These are phyloP conservation scores for Siniperca chuatsi DNA, from an alignment of 2,113 vertebrate species.

Conservation along the genomic window DNA sequence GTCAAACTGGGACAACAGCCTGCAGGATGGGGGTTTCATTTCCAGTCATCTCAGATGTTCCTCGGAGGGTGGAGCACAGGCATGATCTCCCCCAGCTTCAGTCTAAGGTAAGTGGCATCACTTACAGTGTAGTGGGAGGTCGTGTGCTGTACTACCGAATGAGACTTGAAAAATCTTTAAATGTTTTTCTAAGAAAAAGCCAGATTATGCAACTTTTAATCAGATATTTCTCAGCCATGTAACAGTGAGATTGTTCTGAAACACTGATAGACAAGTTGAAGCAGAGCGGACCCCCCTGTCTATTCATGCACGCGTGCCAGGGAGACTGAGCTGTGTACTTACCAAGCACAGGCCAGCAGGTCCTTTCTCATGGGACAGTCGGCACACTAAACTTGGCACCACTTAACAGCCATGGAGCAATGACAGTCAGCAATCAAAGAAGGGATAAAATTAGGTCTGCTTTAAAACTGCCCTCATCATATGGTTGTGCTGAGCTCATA, in stretches of 20 bases:
- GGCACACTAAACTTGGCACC: constrained; percentile 64
- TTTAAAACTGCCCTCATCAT: constrained; percentile 77
- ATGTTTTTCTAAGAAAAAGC: not conserved
- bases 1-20: constrained; percentile 60
- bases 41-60: constrained; percentile 49
- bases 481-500: constrained; percentile 74
- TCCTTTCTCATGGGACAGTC: constrained; percentile 59
- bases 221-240: not conserved
- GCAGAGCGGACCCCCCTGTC: not conserved
- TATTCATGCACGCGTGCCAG: constrained; percentile 32
- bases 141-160: not conserved
- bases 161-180: not conserved
- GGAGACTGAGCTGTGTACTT: constrained; percentile 6
- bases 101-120: constrained; percentile 68
- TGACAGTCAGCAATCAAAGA: constrained; percentile 70
- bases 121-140: not conserved
- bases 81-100: constrained; percentile 55
- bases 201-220: not conserved
- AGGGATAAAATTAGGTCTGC: constrained; percentile 73
- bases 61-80: constrained; percentile 62
- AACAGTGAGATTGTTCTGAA: not conserved
- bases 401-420: constrained; percentile 50
- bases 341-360: constrained; percentile 40
- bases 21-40: constrained; percentile 62
- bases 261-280: not conserved